Percentiles rank a stretch among this genome's conserved stretches.
These are phyloP conservation scores for Lasioglossum lativentre DNA, from an alignment of 2,888 invertebrate species.

Conservation along the genomic window DNA sequence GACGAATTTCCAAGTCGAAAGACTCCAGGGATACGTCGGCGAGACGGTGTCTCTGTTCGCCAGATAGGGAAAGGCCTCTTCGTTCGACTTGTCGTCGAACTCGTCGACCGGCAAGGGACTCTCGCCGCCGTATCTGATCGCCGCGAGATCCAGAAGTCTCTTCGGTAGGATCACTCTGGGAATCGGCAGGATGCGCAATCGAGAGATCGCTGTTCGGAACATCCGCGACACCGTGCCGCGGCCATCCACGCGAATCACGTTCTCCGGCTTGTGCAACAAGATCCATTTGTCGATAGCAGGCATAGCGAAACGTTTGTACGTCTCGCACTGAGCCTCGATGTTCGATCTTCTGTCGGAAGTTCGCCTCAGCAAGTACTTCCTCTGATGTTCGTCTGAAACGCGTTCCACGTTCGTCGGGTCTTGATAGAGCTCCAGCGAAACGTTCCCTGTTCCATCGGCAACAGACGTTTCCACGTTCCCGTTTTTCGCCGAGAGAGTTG, in stretches of 20 bases:
- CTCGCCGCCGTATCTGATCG: slow-evolving; percentile 36
- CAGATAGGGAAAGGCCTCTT: slow-evolving; percentile 81
- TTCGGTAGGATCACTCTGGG: slow-evolving; percentile 50
- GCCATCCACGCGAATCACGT: slow-evolving; percentile 87
- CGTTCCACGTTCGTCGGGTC: slow-evolving; percentile 24
- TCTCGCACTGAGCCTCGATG: slow-evolving; percentile 85
- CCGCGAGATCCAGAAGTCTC: slow-evolving; percentile 14
- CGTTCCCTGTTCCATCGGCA: background rate
- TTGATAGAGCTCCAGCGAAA: slow-evolving; percentile 51
- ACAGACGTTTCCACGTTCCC: background rate
- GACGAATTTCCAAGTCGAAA: slow-evolving; percentile 87
- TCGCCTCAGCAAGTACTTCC: slow-evolving; percentile 85
- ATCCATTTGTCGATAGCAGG: slow-evolving; percentile 86
- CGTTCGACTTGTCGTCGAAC: slow-evolving; percentile 70
- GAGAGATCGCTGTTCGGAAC: slow-evolving; percentile 81
- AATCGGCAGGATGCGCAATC: slow-evolving; percentile 49
- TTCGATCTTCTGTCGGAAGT: slow-evolving; percentile 85
- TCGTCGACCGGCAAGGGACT: slow-evolving; percentile 54
- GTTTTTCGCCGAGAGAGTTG: slow-evolving; percentile 63
- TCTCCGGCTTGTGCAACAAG: slow-evolving; percentile 86
- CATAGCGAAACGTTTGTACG: slow-evolving; percentile 85
- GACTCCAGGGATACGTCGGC: slow-evolving; percentile 83
- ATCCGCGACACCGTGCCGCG: slow-evolving; percentile 85
- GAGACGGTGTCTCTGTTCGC: slow-evolving; percentile 76
- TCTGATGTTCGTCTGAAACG: slow-evolving; percentile 68